A percentile compares a stretch with the other conserved stretches of the same genome.
These are phyloP conservation scores for Gulo gulo DNA, from an alignment of 2,113 vertebrate species.

Conservation along the genomic window DNA sequence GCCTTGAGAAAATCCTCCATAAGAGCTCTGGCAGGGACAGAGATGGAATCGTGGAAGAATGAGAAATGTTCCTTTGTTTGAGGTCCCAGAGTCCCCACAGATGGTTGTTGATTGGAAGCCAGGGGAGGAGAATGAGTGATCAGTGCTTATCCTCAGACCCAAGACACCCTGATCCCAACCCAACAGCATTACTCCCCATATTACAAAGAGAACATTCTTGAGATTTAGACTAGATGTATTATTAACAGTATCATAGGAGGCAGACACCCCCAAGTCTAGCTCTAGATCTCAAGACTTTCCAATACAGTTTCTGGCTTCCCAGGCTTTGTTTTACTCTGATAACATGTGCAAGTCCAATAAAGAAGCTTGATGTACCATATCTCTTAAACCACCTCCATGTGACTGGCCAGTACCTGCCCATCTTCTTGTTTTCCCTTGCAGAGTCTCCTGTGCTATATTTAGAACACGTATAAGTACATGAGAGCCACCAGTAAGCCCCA, in stretches of 20 bases:
- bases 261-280: background rate
- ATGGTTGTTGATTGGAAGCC: background rate
- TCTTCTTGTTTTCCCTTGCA: background rate
- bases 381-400: background rate
- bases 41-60: constrained; percentile 17
- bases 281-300: background rate
- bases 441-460: background rate
- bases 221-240: background rate
- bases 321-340: background rate
- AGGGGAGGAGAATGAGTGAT: background rate
- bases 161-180: background rate
- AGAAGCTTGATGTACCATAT: background rate
- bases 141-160: background rate
- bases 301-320: background rate
- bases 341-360: background rate
- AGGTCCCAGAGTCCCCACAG: background rate
- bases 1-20: constrained; percentile 46
- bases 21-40: constrained; percentile 8
- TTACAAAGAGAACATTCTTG: background rate
- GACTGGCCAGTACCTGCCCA: background rate
- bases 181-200: background rate
- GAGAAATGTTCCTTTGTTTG: background rate
- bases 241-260: background rate
- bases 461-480: background rate
- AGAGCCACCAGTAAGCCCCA: background rate